Evolutionary conservation across 1,140 invertebrate species (phyloP), one percentile per base, ranked within the genome.

Genomic region (Pomacea maculata): DNA sequence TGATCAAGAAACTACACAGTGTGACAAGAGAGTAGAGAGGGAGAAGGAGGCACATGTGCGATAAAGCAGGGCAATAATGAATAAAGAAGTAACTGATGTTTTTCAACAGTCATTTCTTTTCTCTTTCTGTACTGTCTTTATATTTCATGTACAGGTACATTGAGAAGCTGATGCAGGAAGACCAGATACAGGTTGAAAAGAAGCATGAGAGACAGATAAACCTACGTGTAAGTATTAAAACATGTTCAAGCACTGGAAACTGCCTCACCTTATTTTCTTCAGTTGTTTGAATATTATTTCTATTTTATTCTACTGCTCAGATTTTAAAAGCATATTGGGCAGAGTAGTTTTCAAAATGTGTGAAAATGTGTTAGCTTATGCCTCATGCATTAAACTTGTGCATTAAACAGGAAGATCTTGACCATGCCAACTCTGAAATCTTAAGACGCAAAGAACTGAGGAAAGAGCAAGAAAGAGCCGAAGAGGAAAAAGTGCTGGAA

Each of bases 101-200:
- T 45, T 45, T 45, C 6, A 45, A 45, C 34, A 45, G 2, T 45
- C 3, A 45, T 25, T 25, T 25, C 34, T 45, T 2, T 45, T 45
- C 34, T 45, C 34, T 45, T 45, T 1, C 34, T 45, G 34, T 45
- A 45, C 34, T 45, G 34, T 21, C 21, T 12, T 70, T 64, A 61
- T 17, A n/a, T 14, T 77, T 45, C 25, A 15, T 63, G 19, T 64
- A 7, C 79, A 83, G 82, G 79, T 89, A 90, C 80, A 86, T 91
- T 10, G 89, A 90, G 73, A 89, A 89, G 78, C 86, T 91, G 81
- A 90, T 91, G 87, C 88, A 89, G 65, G 91, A 92, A 79, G 91
- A 92, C 55, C 80, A 85, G 54, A 72, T 80, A 25, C 81, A 82
- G 67, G 72, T 89, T n/a, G 87, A 89, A 29, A 88, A 88, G 80